Evolutionary conservation across 2,888 invertebrate species (phyloP).

Genomic region (Polyommatus iphigenia): DNA sequence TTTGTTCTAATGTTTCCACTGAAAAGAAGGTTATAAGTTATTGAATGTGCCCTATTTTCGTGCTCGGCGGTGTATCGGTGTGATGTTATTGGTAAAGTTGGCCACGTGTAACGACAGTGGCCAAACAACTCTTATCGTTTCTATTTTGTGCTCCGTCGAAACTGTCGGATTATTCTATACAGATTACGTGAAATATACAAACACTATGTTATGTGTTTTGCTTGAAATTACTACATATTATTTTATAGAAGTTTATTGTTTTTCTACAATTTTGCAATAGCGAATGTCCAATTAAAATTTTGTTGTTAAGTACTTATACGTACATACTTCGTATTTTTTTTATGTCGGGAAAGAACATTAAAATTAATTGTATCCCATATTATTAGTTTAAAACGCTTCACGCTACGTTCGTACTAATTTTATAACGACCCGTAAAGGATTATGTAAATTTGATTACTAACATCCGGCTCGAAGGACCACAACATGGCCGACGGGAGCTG

Average conservation of each 20-base stretch:
- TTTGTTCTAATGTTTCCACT: too few relatives aligned
- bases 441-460: constrained; percentile 8
- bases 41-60: constrained; percentile 16
- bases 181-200: constrained; percentile 3
- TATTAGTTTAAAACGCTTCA: background rate
- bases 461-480: constrained; percentile 21
- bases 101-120: constrained; percentile 39
- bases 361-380: background rate
- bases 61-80: constrained; percentile 37
- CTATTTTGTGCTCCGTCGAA: background rate
- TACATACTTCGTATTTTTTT: too few relatives aligned
- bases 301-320: too few relatives aligned
- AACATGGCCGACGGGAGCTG: constrained; percentile 22
- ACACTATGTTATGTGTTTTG: background rate
- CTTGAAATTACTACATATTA: background rate
- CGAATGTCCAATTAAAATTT: too few relatives aligned
- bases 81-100: constrained; percentile 46
- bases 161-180: constrained; percentile 4
- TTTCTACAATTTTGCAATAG: background rate
- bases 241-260: background rate
- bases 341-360: background rate
- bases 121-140: constrained; percentile 28
- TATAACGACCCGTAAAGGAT: background rate
- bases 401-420: background rate
- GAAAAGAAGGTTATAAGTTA: too few relatives aligned